Base-by-base conservation (phyloP, 1,140 invertebrate genomes). In the Chrysoperla carnea region DNA sequence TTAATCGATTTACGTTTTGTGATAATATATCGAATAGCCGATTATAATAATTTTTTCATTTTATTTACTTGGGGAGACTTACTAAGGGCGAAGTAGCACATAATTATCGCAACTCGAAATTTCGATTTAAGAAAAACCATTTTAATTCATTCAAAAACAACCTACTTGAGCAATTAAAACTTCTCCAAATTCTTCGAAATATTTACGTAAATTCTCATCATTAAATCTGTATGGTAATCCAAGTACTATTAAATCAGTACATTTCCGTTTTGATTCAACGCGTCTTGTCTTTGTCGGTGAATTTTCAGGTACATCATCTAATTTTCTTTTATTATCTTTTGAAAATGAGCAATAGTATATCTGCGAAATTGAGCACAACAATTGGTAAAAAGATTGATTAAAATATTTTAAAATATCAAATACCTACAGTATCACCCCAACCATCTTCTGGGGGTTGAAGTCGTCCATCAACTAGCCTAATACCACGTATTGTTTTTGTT, bases 311-410 rank as follows among this genome's bases (percentile, higher is more conserved):
- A 80, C 78, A 57, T 90, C 85, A 63, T 89, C 85, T 51, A 82
- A 86, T 64, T 91, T 91, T 50, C 85, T 69, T 67, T 90, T 90
- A 56, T 87, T 85, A 68, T 88, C 84, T 78, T 79, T 79, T 0
- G 76, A 75, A 52, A 77, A 78, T 11, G 78, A 75, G 47, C 71
- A 73, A 47, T 72, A 62, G 55, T 76, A 81, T 12, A 33, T 12
- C 31, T 33, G n/a, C 31, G 6, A 33, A 8, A 33, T 33, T 33
- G 2, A 33, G 6, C n/a, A 33, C 6, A 33, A 4, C 4, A 33
- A 11, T 12, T 9, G 11, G 29, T 11, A 6, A 33, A 4, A 4
- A 9, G 2, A 4, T 4, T 4, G 4, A 6, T 23, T 3, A 23
- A 23, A 23, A 3, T 23, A 3, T 5, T 3, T 23, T 23, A 23